Evolutionary conservation across 2,113 vertebrate genomes (phyloP).

Genomic region (Corythornis cristatus): DNA sequence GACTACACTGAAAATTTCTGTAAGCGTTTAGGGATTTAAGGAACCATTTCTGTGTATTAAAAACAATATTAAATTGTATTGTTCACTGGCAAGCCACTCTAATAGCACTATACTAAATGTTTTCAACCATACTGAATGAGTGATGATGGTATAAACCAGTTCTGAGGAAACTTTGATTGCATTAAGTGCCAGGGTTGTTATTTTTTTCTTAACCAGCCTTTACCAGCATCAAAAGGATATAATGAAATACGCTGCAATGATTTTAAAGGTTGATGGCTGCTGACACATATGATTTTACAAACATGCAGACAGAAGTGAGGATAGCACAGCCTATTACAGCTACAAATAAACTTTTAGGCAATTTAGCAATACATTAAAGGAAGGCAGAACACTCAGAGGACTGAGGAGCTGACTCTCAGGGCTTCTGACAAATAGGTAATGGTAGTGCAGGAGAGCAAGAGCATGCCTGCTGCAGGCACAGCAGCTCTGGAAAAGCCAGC

Average conservation of each 20-base stretch:
- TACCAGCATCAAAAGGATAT: conserved; percentile 42
- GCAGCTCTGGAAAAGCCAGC: background rate
- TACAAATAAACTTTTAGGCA: conserved; percentile 55
- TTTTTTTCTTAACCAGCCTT: conserved; percentile 32
- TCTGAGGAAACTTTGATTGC: conserved; percentile 55
- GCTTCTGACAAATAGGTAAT: background rate
- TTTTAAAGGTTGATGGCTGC: conserved; percentile 53
- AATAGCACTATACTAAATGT: conserved; percentile 14
- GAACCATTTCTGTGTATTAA: conserved; percentile 2
- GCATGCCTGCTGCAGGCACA: background rate
- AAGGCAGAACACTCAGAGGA: conserved; percentile 33
- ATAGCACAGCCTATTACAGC: conserved; percentile 10
- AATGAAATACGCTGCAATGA: conserved; percentile 32
- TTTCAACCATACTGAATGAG: conserved; percentile 19
- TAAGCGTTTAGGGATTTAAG: conserved; percentile 1
- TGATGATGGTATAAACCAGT: conserved; percentile 49
- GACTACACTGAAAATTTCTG: background rate
- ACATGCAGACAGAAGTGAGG: conserved; percentile 23
- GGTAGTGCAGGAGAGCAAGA: background rate
- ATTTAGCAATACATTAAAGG: conserved; percentile 34
- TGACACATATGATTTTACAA: conserved; percentile 54
- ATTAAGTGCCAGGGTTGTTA: conserved; percentile 42
- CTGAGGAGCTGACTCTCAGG: background rate
- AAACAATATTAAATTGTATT: conserved; percentile 36
- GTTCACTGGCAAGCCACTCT: conserved; percentile 19